Evolutionary conservation across 2,888 invertebrate genomes (phyloP).

Genomic region (Merodon equestris): DNA sequence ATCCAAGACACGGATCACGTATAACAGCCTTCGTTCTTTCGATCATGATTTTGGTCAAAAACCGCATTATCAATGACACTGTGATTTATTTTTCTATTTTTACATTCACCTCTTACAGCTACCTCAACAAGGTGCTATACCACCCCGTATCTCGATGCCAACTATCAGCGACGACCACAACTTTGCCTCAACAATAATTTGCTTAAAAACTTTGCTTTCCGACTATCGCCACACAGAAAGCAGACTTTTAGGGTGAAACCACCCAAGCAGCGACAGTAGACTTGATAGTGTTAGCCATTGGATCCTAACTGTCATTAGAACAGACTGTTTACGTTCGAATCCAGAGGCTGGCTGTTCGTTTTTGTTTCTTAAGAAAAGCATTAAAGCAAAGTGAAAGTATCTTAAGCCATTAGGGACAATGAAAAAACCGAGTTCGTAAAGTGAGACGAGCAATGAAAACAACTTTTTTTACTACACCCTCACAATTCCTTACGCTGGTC

Average conservation of each 20-base stretch:
- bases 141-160: conserved; percentile 36
- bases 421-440: conserved; percentile 23
- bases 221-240: no score
- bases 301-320: conserved; percentile 37
- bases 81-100: conserved; percentile 25
- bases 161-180: conserved; percentile 19
- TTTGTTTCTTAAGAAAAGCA: conserved; percentile 36
- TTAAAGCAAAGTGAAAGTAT: conserved; percentile 57
- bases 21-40: no score
- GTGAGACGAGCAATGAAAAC: background rate
- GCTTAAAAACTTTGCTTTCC: conserved; percentile 26
- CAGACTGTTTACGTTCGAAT: conserved; percentile 56
- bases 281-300: conserved; percentile 1
- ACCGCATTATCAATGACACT: no score
- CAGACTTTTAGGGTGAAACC: conserved; percentile 31
- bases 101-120: no score
- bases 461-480: conserved; percentile 48
- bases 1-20: no score
- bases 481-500: conserved; percentile 31
- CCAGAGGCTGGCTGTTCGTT: conserved; percentile 16
- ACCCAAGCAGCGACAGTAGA: conserved; percentile 5
- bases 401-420: conserved; percentile 53
- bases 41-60: no score
- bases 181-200: conserved; percentile 41
- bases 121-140: no score